A percentile compares a stretch with the other conserved stretches of the same genome.
phyloP scores from a whole-genome alignment of 2,113 vertebrate genomes.

The Oxygymnocypris stewartii region DNA sequence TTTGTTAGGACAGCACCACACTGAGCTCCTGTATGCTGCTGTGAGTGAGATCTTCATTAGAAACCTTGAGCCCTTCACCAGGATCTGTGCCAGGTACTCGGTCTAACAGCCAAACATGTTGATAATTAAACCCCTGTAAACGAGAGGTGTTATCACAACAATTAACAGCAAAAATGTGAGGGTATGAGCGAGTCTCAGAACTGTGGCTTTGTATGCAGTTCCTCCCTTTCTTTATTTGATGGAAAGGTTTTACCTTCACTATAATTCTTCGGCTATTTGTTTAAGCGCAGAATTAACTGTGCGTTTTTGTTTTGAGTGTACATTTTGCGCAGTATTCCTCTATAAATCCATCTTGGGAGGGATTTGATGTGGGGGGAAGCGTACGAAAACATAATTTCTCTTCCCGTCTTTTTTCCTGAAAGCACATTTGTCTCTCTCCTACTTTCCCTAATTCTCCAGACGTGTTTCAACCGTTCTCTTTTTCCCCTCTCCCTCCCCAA shows the following conservation, averaged over 20 bases:
- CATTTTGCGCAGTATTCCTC: not conserved
- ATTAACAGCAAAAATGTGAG: constrained; percentile 61
- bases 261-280: not conserved
- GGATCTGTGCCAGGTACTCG: constrained; percentile 58
- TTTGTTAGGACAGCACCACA: constrained; percentile 69
- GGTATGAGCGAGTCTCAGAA: constrained; percentile 43
- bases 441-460: constrained; percentile 54
- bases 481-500: constrained; percentile 46
- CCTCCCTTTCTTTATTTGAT: not conserved
- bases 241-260: not conserved
- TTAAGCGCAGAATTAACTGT: not conserved
- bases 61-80: constrained; percentile 54
- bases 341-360: constrained; percentile 18
- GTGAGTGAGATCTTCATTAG: constrained; percentile 67
- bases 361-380: constrained; percentile 14
- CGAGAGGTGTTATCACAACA: constrained; percentile 66
- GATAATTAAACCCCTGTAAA: constrained; percentile 63
- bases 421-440: constrained; percentile 56
- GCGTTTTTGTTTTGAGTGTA: not conserved
- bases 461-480: constrained; percentile 14
- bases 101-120: constrained; percentile 62
- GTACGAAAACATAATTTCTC: constrained; percentile 28
- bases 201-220: constrained; percentile 51
- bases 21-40: constrained; percentile 60
- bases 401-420: constrained; percentile 47